Base-by-base conservation (phyloP, 2,797 vertebrate species). In the Labroides dimidiatus region DNA sequence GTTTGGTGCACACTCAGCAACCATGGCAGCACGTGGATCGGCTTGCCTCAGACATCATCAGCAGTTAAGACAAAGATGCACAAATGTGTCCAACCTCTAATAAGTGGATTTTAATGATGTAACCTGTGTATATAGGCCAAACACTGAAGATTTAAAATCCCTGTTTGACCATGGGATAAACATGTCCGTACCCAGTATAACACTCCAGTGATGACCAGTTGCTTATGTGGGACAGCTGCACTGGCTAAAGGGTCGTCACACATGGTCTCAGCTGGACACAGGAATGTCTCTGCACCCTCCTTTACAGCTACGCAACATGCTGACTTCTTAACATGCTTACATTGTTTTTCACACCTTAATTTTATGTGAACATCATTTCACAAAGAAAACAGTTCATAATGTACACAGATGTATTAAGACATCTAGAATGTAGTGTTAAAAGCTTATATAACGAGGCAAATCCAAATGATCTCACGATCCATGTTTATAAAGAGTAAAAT, bases 161-260 rank as follows among this genome's bases (percentile, higher is more conserved):
- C n/a, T 27, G 20, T 51, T 36, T 41, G 30, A 47, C 20, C 1
- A 45, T 36, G 7, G 9, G 57, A 63, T 49, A 43, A 19, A 23
- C 20, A 19, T 17, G 56, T 80, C 55, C 0, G 20, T 67, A n/a
- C 59, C 51, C 54, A 36, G 66, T 36, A 66, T 36, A 36, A 42
- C 57, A 70, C 59, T 56, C 65, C 33, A 14, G 41, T 52, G 44
- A 56, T 74, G 64, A 85, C 66, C 89, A 91, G 88, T 66, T 90
- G 90, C 50, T 85, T 52, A 65, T 49, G 13, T 52, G 23, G 66
- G 80, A 81, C 87, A 90, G 84, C 87, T 90, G 90, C 82, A 55
- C 33, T n/a, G 52, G 63, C 43, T 69, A 20, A 1, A 69, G 61
- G 56, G 65, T 75, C 64, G 72, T 64, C 68, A 57, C 50, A 27